A percentile compares a stretch with the other conserved stretches of the same genome.
phyloP scores from a whole-genome alignment of 2,113 vertebrate genomes.

The Ovis aries region DNA sequence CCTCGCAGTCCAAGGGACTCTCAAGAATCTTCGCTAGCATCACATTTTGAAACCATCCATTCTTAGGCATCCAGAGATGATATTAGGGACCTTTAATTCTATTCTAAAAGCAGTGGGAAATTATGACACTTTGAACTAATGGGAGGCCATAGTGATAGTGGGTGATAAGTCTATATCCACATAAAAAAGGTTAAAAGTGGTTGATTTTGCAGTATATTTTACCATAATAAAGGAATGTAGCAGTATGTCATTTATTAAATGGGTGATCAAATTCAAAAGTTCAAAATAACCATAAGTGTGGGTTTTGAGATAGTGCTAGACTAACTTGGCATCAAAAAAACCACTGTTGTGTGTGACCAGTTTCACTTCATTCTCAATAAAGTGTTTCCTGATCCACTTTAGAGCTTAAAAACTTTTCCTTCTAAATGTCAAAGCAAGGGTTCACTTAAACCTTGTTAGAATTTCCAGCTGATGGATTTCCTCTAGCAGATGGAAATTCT shows the following conservation, averaged over 20 bases:
- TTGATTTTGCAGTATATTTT: background rate
- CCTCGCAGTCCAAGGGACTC: background rate
- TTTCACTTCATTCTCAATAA: background rate
- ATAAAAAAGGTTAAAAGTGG: background rate
- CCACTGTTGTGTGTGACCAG: background rate
- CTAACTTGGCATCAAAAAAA: background rate
- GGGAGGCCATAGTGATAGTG: background rate
- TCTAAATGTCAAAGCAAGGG: slow-evolving; percentile 7
- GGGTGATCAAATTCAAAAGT: background rate
- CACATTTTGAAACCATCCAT: background rate
- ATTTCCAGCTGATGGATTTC: slow-evolving; percentile 62
- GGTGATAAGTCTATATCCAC: background rate
- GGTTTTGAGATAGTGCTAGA: background rate
- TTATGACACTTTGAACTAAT: background rate
- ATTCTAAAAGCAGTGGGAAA: background rate
- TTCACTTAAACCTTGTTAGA: slow-evolving; percentile 47
- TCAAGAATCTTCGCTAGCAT: background rate
- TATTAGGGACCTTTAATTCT: background rate
- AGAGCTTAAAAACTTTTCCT: background rate
- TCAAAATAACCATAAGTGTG: background rate
- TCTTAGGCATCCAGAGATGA: background rate
- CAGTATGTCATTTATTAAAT: background rate
- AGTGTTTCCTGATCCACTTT: background rate
- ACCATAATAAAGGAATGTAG: background rate
- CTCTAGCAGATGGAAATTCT: slow-evolving; percentile 67